Base-by-base conservation (phyloP, 2,888 invertebrate genomes). In the Digitonthophagus gazella region DNA sequence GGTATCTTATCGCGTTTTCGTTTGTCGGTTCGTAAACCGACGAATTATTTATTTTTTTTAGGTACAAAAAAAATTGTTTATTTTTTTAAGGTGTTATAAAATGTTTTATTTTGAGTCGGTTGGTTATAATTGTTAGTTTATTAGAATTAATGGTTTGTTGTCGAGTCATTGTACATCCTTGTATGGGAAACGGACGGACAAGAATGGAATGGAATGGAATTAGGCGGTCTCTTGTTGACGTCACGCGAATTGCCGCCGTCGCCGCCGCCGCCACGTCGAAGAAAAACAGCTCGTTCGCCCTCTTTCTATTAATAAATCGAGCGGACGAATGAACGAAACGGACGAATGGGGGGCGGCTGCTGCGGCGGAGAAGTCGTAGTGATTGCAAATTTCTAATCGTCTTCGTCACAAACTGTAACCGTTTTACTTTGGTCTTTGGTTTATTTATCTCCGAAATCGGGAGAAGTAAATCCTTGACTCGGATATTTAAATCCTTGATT, bases 1-100 rank as follows among this genome's bases (percentile, higher is more conserved):
- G 11, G n/a, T 20, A 20, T 15, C 64, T 19, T 64, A 64, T 64
- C 65, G 11, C 55, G 16, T 20, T 20, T 63, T 63, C 18, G 22
- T 63, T 63, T 63, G 63, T 63, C 22, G 22, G 65, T 19, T 1
- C 22, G n/a, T 22, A 18, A 22, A 14, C 19, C 14, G 18, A 63
- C 28, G 11, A 14, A 28, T 64, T 20, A 65, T 65, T 44, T 15
- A 3, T 65, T 15, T 66, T 57, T 14, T 66, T 6, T 44, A 6
- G 28, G 6, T 44, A 3, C 28, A 44, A 44, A 44, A 8, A 44
- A 11, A 44, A 44, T 8, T n/a, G n/a, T n/a, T n/a, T n/a, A n/a
- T n/a, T n/a, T n/a, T n/a, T n/a, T n/a, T n/a, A n/a, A n/a, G n/a
- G n/a, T n/a, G n/a, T n/a, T n/a, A n/a, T n/a, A n/a, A n/a, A n/a